Evolutionary conservation across 1,140 invertebrate genomes (phyloP).

Genomic region (Palaemon carinicauda): DNA sequence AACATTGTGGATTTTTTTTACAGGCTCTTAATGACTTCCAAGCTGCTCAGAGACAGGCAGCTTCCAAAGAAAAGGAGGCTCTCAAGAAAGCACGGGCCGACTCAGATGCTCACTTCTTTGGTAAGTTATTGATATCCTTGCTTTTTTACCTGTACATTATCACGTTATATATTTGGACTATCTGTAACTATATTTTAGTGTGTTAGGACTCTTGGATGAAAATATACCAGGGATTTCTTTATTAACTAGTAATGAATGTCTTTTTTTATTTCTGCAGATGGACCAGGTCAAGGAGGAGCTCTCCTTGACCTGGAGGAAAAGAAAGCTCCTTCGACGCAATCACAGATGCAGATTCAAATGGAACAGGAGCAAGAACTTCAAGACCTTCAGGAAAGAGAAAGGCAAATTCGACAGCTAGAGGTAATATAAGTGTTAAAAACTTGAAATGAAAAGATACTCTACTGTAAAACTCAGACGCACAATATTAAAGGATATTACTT

Average conservation of each 20-base stretch:
- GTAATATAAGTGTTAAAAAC: slow-evolving; percentile 66
- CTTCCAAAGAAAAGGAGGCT: slow-evolving; percentile 58
- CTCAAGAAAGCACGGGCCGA: slow-evolving; percentile 63
- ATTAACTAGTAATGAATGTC: neutral
- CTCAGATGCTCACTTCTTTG: slow-evolving; percentile 64
- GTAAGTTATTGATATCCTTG: neutral
- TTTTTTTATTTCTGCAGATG: slow-evolving; percentile 12
- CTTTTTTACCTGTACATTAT: neutral
- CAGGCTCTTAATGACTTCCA: slow-evolving; percentile 54
- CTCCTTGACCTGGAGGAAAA: slow-evolving; percentile 57
- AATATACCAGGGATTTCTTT: neutral
- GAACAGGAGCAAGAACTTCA: slow-evolving; percentile 87
- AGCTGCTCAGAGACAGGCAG: slow-evolving; percentile 55
- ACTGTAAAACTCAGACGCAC: too few species aligned
- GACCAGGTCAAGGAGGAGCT: slow-evolving; percentile 28
- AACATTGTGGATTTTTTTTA: too few species aligned
- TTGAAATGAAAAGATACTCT: too few species aligned
- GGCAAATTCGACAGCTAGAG: slow-evolving; percentile 88
- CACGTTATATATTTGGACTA: too few species aligned
- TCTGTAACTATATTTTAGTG: neutral
- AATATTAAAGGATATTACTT: too few species aligned
- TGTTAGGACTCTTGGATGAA: neutral
- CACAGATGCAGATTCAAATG: slow-evolving; percentile 74
- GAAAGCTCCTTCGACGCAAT: slow-evolving; percentile 28
- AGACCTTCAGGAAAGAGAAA: slow-evolving; percentile 87